Base-by-base conservation (phyloP, 2,888 invertebrate genomes). In the Drosophila anomelani region DNA sequence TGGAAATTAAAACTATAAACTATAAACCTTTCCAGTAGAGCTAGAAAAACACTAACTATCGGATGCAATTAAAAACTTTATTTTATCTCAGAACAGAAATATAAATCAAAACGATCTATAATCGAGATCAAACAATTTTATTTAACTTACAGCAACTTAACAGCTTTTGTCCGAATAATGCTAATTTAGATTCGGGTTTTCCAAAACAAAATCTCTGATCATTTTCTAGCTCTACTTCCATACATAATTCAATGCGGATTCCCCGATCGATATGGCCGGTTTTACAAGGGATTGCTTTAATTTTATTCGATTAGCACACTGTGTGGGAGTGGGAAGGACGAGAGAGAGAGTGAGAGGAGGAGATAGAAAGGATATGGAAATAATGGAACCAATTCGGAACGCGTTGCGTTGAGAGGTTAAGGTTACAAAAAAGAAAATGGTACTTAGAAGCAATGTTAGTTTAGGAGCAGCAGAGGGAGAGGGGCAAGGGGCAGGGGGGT, bases 341-440 rank as follows among this genome's bases (percentile, higher is more conserved):
- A 54, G 62, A 23, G 20, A 29, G 26, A 51, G 17, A 20, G 61
- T 10, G 17, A 9, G 54, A 32, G 44, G 26, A 67, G 47, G 32
- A 66, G 53, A 36, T 39, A 55, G 51, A 67, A 29, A 76, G 26
- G 34, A 59, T 68, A 55, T 5, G 66, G 53, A 73, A 75, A 69
- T 73, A 82, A 82, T 75, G 85, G 82, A 82, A 82, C 82, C 82
- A 82, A 82, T 74, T 59, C 49, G 71, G 77, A 73, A 75, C 77
- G 64, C 62, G 66, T 56, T 68, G 75, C 58, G 81, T 49, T 63
- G 6, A 43, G n/a, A 43, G 76, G 80, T 51, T 77, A 79, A 81
- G 77, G 72, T 64, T 49, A 68, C 68, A 59, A 70, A 60, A 66
- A 56, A 34, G 7, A 34, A 26, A 23, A 46, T 43, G 64, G 36